Base-by-base conservation (phyloP, 2,888 invertebrate species). In the Hirtodrosophila histrioides region DNA sequence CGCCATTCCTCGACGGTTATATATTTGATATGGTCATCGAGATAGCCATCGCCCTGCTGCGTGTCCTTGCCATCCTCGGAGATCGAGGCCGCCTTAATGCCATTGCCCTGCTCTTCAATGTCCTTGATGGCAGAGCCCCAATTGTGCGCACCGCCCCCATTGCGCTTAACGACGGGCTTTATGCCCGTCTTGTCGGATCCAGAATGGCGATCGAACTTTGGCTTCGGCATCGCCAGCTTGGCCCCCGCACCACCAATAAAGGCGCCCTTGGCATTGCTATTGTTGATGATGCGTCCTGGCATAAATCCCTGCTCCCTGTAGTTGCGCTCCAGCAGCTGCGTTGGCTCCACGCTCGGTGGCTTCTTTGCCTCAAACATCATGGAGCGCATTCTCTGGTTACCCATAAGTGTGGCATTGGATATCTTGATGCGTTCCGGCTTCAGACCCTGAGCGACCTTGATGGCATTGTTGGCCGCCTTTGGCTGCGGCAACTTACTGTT, bases 1-100 rank as follows among this genome's bases (percentile, higher is more conserved):
- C 44, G 56, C 62, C 68, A 78, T n/a, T 75, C 68, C n/a, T 79
- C 68, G 1, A 79, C 40, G 0, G 77, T 66, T 0, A 68, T 40
- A 5, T 31, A 65, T 17, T 63, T 55, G 7, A 8, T 27, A 0
- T 65, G 54, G 4, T 69, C 63, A 29, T 50, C 56, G 8, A 31
- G 3, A 31, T 8, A 9, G 7, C 9, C 7, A 3, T 31, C 31
- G 8, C 3, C 7, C 31, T 8, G 31, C 7, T 31, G 31, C 7
- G 49, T 11, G 6, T 53, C 40, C 3, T 54, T 61, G 7, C 5
- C 5, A 27, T 27, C 6, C 4, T 54, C 55, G 0, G 11, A 0
- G 23, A 23, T 1, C 0, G 4, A n/a, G 0, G 12, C 6, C 9
- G 23, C 3, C 27, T 46, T 36, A 17, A 17, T 17, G 17, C 17